Evolutionary conservation across 2,113 vertebrate species (phyloP), one percentile per base, ranked within the genome.

Genomic region (Thamnaconus septentrionalis): DNA sequence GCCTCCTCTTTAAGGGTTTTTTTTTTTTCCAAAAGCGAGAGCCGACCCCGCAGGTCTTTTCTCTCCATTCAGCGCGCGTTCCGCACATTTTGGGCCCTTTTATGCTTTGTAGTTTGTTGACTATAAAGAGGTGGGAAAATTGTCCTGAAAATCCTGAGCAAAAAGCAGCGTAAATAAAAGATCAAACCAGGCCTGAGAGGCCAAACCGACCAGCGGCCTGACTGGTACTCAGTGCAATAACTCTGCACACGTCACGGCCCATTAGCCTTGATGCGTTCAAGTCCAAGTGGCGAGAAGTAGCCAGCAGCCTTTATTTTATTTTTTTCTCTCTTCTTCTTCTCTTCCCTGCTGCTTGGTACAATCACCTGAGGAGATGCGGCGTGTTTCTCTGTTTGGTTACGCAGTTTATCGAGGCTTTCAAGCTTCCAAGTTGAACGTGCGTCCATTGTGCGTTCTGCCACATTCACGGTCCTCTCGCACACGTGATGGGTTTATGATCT

Each of bases 91-190:
- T 88, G 66, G 67, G 69, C 67, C 70, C 75, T 31, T 31, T 31
- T 31, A 1, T 66, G 80, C 86, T 91, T 89, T 89, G 88, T 86
- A 86, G 79, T 84, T 83, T 87, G 81, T 88, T 87, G 87, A 88
- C 83, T 83, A 71, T 79, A 87, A 87, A 89, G 67, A 80, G 76
- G 62, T 61, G 66, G 69, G 78, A 81, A 89, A 87, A 88, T 82
- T 81, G 83, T 89, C 83, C 84, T 91, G 85, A 88, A 89, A 43
- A 88, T 85, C 82, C 72, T 80, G 80, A 87, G 85, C 83, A 87
- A 86, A 89, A 89, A 90, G 83, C 78, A 81, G 76, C 81, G 84
- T 91, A 89, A 91, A 91, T 91, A 91, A 90, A 91, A 89, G 87
- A 90, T 91, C 88, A 90, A 91, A 89, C 84, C 83, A 74, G 78